Conservation (phyloP, 2,888 invertebrate species). For the Eupeodes latifasciatus region DNA sequence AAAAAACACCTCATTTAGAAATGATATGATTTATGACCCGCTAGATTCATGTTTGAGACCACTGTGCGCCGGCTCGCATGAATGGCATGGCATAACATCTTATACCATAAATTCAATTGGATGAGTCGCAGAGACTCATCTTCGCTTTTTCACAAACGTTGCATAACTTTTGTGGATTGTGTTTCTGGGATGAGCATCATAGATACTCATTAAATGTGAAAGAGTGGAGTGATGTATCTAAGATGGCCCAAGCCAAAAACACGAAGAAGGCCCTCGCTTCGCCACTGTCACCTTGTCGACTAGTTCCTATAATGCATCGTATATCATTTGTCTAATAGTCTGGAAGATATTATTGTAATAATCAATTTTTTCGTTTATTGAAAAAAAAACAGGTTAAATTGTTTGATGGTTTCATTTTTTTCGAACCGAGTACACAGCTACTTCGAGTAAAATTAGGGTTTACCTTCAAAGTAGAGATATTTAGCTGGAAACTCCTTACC, state of each 20-base stretch:
- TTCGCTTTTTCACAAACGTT: constrained; percentile 47
- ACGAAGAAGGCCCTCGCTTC: constrained; percentile 18
- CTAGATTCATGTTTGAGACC: too few species aligned
- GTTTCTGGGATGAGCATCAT: constrained; percentile 62
- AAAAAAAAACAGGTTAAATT: too few species aligned
- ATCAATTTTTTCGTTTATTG: neutral
- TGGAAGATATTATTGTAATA: neutral
- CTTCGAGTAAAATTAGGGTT: too few species aligned
- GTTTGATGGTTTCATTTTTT: too few species aligned
- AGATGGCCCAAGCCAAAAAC: constrained; percentile 38
- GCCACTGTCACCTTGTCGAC: too few species aligned
- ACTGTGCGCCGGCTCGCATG: constrained; percentile 46
- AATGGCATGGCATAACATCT: constrained; percentile 70
- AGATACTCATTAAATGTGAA: constrained; percentile 65
- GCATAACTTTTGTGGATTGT: constrained; percentile 65
- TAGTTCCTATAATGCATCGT: neutral
- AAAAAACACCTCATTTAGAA: too few species aligned
- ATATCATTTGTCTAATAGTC: constrained; percentile 9
- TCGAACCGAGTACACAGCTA: too few species aligned
- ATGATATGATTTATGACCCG: too few species aligned
- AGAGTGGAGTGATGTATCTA: constrained; percentile 34
- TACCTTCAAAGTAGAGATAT: too few species aligned
- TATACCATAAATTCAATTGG: constrained; percentile 37
- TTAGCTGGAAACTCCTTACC: too few species aligned
- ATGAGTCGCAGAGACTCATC: constrained; percentile 53